A percentile compares a stretch with the other conserved stretches of the same genome.
Conservation (phyloP, 1,140 invertebrate genomes). For the Papilio aristodemus region DNA sequence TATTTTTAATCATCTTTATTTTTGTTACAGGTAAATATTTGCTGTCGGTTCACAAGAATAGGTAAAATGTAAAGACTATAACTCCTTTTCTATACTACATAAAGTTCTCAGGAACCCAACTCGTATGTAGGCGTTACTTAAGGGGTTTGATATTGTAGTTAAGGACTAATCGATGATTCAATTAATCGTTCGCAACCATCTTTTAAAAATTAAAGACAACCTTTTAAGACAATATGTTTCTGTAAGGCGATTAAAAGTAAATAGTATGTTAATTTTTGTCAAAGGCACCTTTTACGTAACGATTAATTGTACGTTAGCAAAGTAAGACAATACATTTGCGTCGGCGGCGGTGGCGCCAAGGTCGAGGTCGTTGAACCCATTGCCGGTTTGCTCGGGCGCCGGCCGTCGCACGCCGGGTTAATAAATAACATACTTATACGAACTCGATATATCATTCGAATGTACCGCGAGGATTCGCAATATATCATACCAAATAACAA, state of each 20-base stretch:
- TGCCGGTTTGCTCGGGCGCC: constrained; percentile 62
- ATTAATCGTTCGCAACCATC: background rate
- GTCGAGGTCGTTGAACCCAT: constrained; percentile 57
- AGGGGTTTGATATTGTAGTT: background rate
- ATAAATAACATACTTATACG: constrained; percentile 42
- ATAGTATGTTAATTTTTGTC: constrained; percentile 12
- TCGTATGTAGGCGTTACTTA: too few species aligned
- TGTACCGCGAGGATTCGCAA: constrained; percentile 14
- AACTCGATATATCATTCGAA: constrained; percentile 27
- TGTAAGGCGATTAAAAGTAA: constrained; percentile 32
- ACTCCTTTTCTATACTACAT: background rate
- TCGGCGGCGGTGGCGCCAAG: constrained; percentile 35
- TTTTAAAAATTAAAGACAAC: background rate
- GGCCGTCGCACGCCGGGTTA: constrained; percentile 43
- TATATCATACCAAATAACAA: constrained; percentile 13
- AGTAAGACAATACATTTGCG: constrained; percentile 36
- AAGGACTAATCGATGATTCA: background rate
- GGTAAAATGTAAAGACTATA: background rate
- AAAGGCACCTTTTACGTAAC: constrained; percentile 33
- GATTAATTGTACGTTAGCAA: constrained; percentile 38
- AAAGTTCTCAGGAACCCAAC: too few species aligned
- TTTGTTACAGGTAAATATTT: background rate
- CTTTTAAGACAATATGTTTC: constrained; percentile 1
- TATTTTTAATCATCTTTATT: background rate
- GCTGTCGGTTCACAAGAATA: background rate